Conservation (phyloP, 2,797 vertebrate species). For the Bothrops alternatus region DNA sequence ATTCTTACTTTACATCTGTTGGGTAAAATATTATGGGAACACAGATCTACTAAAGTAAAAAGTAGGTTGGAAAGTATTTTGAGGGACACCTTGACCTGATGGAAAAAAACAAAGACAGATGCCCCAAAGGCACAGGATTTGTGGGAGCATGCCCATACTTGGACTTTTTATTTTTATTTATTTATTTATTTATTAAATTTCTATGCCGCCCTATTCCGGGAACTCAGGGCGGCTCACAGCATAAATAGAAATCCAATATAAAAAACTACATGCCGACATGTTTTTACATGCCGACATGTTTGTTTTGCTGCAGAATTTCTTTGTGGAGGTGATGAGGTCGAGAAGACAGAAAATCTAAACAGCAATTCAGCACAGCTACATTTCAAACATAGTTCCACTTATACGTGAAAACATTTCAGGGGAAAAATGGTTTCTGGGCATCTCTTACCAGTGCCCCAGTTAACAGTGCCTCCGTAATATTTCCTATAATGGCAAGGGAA, state of each 20-base stretch:
- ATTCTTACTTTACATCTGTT: neutral
- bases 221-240: no score
- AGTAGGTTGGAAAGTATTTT: neutral
- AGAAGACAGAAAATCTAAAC: neutral
- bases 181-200: no score
- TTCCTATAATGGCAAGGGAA: neutral
- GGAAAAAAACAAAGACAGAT: neutral
- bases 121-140: neutral
- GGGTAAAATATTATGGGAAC: neutral
- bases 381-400: neutral
- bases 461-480: neutral
- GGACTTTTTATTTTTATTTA: no score
- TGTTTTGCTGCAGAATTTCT: neutral
- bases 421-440: neutral
- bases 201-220: no score
- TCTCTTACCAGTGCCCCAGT: neutral
- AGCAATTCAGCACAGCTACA: neutral
- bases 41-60: neutral
- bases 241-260: no score
- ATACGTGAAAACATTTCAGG: neutral
- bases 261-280: no score
- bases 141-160: neutral
- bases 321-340: neutral
- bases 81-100: neutral
- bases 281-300: neutral